Evolutionary conservation across 2,113 vertebrate species (phyloP), one percentile per base, ranked within the genome.

Genomic region (Malurus melanocephalus): DNA sequence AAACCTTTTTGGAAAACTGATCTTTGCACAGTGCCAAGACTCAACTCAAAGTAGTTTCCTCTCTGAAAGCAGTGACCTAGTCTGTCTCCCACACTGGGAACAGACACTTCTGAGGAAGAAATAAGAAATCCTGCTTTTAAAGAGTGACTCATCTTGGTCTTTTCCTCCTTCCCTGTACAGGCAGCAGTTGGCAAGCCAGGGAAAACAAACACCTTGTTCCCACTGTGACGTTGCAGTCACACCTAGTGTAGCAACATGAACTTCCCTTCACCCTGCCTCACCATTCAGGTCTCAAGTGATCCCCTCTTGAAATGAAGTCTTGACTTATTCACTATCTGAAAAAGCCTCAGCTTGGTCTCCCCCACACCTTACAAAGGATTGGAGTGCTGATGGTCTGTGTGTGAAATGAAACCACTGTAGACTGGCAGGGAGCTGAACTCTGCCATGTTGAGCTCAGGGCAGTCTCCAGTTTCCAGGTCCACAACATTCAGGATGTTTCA

Each of bases 181-280:
- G 30, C 42, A 90, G 55, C 24, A 61, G n/a, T 16, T 90, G 88
- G 90, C 90, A 81, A 92, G 38, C 18, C 55, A 43, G 7, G 52
- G 66, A 79, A 91, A 90, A 88, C 43, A 83, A 91, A 92, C 74
- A 81, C 86, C 66, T 93, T 93, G 77, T 79, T 87, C 85, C 93
- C 77, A 45, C 83, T 30, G 59, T 81, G 86, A 84, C 2, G 6
- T 35, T 48, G 43, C 27, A 84, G 83, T 84, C 6, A 1, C 8
- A 5, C 59, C 16, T 20, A 68, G n/a, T 5, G 4, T 60, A 90
- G 52, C 53, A 79, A 79, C 23, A 23, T 73, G 86, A 93, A 91
- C 90, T 96, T 88, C 62, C 27, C 51, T 81, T 92, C 67, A 81
- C 74, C 43, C 48, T 62, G 19, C 40, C 67, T 89, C 38, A 49